A percentile compares a stretch with the other conserved stretches of the same genome.
These are phyloP conservation scores for Dione vanillae DNA, from an alignment of 2,888 invertebrate species.

Conservation along the genomic window DNA sequence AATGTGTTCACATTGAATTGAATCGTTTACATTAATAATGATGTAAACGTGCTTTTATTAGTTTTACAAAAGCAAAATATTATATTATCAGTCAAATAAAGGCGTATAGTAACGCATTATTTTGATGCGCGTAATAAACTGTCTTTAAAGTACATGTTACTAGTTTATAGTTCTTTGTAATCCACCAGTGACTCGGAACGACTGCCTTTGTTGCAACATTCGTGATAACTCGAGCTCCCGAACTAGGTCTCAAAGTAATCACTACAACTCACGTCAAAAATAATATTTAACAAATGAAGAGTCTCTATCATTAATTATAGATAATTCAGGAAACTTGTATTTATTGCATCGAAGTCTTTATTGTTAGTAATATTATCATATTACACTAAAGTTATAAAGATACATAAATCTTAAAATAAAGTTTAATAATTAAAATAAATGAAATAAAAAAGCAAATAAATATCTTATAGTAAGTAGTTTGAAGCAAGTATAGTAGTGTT, in stretches of 20 bases:
- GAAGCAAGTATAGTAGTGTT: too few species aligned
- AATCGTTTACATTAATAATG: too few species aligned
- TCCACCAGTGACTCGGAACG: slow-evolving; percentile 69
- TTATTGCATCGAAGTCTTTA: too few species aligned
- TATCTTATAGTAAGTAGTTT: too few species aligned
- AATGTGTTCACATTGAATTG: too few species aligned
- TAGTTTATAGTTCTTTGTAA: slow-evolving; percentile 74
- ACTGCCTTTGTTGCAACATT: slow-evolving; percentile 59
- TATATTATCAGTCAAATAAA: slow-evolving; percentile 10
- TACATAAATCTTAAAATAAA: too few species aligned
- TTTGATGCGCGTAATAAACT: slow-evolving; percentile 63
- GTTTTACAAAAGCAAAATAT: too few species aligned
- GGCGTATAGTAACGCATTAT: slow-evolving; percentile 58
- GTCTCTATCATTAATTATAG: not conserved
- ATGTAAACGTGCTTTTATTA: too few species aligned
- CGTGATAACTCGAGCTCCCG: slow-evolving; percentile 28
- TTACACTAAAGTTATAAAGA: too few species aligned
- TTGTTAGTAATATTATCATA: too few species aligned
- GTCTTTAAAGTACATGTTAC: slow-evolving; percentile 62
- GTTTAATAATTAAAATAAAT: too few species aligned
- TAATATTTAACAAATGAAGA: not conserved
- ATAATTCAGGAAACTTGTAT: not conserved
- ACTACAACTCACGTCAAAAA: slow-evolving; percentile 15
- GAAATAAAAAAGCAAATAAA: too few species aligned
- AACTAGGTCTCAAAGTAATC: slow-evolving; percentile 31